Evolutionary conservation across 1,140 invertebrate species (phyloP), one percentile per base, ranked within the genome.

Genomic region (Panonychus citri): DNA sequence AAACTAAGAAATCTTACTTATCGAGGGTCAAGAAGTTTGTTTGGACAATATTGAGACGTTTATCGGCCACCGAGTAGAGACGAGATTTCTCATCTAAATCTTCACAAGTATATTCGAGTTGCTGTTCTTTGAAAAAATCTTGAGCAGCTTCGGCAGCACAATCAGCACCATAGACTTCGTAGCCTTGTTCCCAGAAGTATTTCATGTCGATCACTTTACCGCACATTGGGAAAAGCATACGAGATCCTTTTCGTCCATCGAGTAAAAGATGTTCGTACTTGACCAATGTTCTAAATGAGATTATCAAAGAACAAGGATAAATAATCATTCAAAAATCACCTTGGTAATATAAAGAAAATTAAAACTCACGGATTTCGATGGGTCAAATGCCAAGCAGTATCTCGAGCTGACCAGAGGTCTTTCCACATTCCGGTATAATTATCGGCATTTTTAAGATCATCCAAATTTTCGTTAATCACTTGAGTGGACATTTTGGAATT

Each of bases 121-220:
- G 8, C n/a, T 52, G 48, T 39, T 42, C 48, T 17, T 13, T 52
- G 50, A 53, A 57, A 40, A 57, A 57, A 28, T 57, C 56, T 10
- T 40, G 17, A 40, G 53, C 51, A 12, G 49, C 56, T 40, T 57
- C 28, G 17, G 17, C 7, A 15, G 49, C 50, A 51, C 56, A 57
- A 30, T 57, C 49, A 25, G 46, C 28, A n/a, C 55, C 56, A 25
- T 52, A 51, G 7, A 57, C 50, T 26, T 39, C 19, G 39, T 57
- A 49, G 2, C 56, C 56, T 53, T 24, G 13, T 57, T 42, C 24
- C 49, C 50, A 57, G 30, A 28, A 53, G 17, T 39, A 46, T 28
- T 53, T 57, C 56, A 57, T 57, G 28, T 57, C 56, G 17, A 57
- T 43, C 30, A 42, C 40, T 53, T 57, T 57, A 12, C 56, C 56